Base-by-base conservation (phyloP, 2,113 vertebrate species). In the Sinocyclocheilus maitianheensis region DNA sequence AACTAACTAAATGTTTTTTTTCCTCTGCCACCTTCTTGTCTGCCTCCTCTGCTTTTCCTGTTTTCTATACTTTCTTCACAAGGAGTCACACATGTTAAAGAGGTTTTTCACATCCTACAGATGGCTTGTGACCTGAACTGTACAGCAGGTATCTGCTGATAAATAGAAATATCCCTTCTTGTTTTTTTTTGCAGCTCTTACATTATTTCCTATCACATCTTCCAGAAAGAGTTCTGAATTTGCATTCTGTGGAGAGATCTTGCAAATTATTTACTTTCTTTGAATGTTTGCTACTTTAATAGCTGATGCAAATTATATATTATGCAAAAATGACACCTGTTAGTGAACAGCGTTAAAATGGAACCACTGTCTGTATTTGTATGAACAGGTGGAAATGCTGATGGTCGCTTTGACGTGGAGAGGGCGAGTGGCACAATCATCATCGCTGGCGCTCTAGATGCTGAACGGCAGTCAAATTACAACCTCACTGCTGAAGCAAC, bases 101-200 rank as follows among this genome's bases (percentile, higher is more conserved):
- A 96, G 91, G 94, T 92, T 87, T 97, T 97, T 96, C 93, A 95
- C 95, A 94, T 97, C 94, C 94, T 96, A 94, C 95, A 95, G 94
- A 96, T 95, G 96, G 92, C 96, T 94, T 96, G 95, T 95, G 95
- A 96, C 94, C 93, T 87, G 92, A 96, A 94, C 94, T 96, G 95
- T 96, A 94, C 95, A 96, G 96, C 95, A 96, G 96, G 96, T 97
- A 96, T 96, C 95, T 96, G 95, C 95, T 95, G 94, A 94, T 93
- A 95, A 95, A 95, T 94, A 94, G 93, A 60, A 22, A 90, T 89
- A 90, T 90, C 85, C 20, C 18, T 78, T 67, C 8, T n/a, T 51
- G 6, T 22, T n/a, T 48, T n/a, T 69, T 77, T 24, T 62, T 40
- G 71, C 10, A 46, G 65, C 24, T 18, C 13, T 67, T 22, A 14